Percentiles rank a stretch among this genome's conserved stretches.
These are phyloP conservation scores for Micrastur ruficollis DNA, from an alignment of 2,797 vertebrate species.

Conservation along the genomic window DNA sequence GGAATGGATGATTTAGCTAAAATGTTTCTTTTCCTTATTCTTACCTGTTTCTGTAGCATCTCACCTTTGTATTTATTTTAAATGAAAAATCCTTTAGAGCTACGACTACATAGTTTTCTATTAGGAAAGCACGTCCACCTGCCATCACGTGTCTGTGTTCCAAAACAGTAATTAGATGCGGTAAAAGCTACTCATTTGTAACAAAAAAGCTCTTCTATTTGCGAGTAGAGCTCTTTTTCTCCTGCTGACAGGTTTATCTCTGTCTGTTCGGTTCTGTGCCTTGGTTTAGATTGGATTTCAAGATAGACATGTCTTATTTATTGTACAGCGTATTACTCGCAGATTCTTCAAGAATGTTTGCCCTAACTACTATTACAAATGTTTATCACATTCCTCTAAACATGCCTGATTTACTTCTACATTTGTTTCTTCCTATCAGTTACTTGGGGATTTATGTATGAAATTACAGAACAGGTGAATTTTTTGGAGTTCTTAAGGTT, in stretches of 20 bases:
- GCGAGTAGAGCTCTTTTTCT: neutral
- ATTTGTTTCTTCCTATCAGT: fast-evolving
- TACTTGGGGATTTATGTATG: neutral
- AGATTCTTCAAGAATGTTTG: neutral
- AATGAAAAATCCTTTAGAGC: neutral
- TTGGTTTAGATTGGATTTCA: neutral
- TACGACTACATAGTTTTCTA: neutral
- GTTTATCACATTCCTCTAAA: neutral
- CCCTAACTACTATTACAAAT: neutral
- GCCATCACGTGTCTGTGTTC: neutral
- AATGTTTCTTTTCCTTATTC: neutral
- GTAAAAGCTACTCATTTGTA: neutral
- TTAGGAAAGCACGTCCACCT: neutral
- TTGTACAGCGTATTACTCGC: neutral
- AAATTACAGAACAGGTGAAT: neutral
- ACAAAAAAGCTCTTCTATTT: neutral
- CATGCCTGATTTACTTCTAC: fast-evolving
- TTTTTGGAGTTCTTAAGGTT: neutral
- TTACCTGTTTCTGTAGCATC: neutral
- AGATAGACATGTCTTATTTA: neutral
- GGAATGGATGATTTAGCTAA: neutral
- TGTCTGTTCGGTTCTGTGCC: neutral
- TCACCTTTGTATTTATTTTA: neutral
- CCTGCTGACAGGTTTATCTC: neutral
- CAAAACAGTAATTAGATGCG: neutral